phyloP scores from a whole-genome alignment of 1,140 invertebrate genomes.

The Diorhabda carinulata region DNA sequence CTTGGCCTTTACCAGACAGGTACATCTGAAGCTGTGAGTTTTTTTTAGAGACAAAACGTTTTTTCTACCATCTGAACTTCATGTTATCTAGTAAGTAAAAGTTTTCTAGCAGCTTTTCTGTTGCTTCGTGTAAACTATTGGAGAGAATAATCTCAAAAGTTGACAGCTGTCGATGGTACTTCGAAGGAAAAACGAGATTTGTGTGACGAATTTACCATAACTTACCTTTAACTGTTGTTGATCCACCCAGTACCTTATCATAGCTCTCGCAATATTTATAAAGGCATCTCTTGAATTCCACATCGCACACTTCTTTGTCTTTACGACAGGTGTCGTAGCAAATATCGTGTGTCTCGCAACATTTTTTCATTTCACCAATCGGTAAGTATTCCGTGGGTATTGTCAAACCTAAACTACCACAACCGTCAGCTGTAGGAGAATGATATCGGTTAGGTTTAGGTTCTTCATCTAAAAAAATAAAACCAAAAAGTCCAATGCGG shows the following conservation, averaged over 20 bases:
- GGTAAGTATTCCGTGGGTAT: conserved; percentile 73
- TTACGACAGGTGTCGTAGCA: conserved; percentile 87
- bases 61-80: too few species aligned
- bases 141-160: background rate
- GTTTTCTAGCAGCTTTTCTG: too few species aligned
- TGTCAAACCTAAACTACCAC: conserved; percentile 72
- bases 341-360: conserved; percentile 81
- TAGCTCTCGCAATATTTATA: conserved; percentile 77
- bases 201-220: background rate
- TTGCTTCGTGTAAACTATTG: background rate
- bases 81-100: too few species aligned
- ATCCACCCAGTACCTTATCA: conserved; percentile 55
- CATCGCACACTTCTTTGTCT: conserved; percentile 81
- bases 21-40: too few species aligned
- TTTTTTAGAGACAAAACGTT: too few species aligned
- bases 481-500: too few species aligned
- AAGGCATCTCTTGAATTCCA: conserved; percentile 80
- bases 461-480: conserved; percentile 52
- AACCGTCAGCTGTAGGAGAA: conserved; percentile 71
- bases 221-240: conserved; percentile 61
- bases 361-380: conserved; percentile 72
- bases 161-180: background rate
- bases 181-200: background rate
- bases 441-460: conserved; percentile 70
- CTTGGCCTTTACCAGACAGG: too few species aligned